phyloP scores from a whole-genome alignment of 1,140 invertebrate species.

The Drosophila pseudoananassae region DNA sequence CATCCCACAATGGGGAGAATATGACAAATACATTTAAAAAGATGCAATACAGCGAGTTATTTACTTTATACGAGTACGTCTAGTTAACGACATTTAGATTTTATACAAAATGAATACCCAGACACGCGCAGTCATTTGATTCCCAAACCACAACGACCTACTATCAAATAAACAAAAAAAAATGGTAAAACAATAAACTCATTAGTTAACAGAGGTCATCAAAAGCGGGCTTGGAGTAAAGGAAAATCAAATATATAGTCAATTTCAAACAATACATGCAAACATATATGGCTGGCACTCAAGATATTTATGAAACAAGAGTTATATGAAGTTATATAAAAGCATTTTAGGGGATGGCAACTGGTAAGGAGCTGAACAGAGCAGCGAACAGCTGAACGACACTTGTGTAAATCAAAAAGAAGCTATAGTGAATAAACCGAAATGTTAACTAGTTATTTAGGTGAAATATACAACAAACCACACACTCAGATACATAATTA shows the following conservation, averaged over 20 bases:
- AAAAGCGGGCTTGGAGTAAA: slow-evolving; percentile 46
- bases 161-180: slow-evolving; percentile 7
- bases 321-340: slow-evolving; percentile 61
- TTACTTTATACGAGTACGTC: slow-evolving; percentile 77
- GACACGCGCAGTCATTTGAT: slow-evolving; percentile 31
- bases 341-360: slow-evolving; percentile 46
- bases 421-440: slow-evolving; percentile 61
- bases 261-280: slow-evolving; percentile 64
- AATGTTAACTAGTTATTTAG: slow-evolving; percentile 83
- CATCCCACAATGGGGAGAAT: slow-evolving; percentile 9
- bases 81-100: slow-evolving; percentile 77
- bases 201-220: slow-evolving; percentile 42
- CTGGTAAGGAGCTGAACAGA: slow-evolving; percentile 38
- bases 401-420: slow-evolving; percentile 52
- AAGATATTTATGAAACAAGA: slow-evolving; percentile 45
- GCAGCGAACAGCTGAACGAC: slow-evolving; percentile 35
- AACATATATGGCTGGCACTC: slow-evolving; percentile 49
- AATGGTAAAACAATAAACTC: not conserved
- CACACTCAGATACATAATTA: slow-evolving; percentile 54
- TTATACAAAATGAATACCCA: slow-evolving; percentile 67
- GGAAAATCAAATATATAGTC: slow-evolving; percentile 77
- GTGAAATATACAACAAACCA: slow-evolving; percentile 76
- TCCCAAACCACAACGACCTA: slow-evolving; percentile 12
- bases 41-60: slow-evolving; percentile 73
- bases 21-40: slow-evolving; percentile 31